Evolutionary conservation across 2,113 vertebrate genomes (phyloP), one percentile per base, ranked within the genome.

Genomic region (Lepus europaeus): DNA sequence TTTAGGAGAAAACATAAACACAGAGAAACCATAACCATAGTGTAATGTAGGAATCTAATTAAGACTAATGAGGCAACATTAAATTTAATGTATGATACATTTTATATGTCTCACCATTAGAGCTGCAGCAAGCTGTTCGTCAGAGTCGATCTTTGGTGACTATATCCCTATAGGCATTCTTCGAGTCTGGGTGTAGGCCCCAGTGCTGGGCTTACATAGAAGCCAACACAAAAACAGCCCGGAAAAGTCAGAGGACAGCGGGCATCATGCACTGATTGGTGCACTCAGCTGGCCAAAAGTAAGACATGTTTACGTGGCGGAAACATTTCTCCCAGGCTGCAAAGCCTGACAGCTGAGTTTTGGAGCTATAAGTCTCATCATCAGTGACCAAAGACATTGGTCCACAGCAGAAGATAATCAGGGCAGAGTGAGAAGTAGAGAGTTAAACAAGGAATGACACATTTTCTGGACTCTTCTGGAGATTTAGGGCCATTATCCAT

Each of bases 31-130:
- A 97, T 98, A 98, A 98, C 98, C 96, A 97, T 94, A 95, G 92
- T 98, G 96, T 98, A 98, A 97, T 98, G 95, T 97, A 98, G 98
- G 97, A 98, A 98, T 98, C 98, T 98, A 98, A 98, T 98, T 98
- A 98, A 98, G 98, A 98, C 98, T 98, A 98, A 98, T 98, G 98
- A 98, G 98, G 94, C 95, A 98, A 97, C 98, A 98, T 98, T 98
- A 98, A 98, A 98, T 98, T 98, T 98, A 98, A 98, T 98, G 98
- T 98, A 98, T 98, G 97, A 98, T 98, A 97, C 95, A 94, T 98
- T 98, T 98, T 98, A 98, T 98, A 98, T 97, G 96, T 96, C 92
- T 98, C 96, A 95, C 96, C 93, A 98, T 98, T 98, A 98, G 97
- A 98, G 97, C 94, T 96, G 80, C 77, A 95, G 98, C 98, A 98